Base-by-base conservation (phyloP, 2,113 vertebrate genomes). In the Lynx canadensis region DNA sequence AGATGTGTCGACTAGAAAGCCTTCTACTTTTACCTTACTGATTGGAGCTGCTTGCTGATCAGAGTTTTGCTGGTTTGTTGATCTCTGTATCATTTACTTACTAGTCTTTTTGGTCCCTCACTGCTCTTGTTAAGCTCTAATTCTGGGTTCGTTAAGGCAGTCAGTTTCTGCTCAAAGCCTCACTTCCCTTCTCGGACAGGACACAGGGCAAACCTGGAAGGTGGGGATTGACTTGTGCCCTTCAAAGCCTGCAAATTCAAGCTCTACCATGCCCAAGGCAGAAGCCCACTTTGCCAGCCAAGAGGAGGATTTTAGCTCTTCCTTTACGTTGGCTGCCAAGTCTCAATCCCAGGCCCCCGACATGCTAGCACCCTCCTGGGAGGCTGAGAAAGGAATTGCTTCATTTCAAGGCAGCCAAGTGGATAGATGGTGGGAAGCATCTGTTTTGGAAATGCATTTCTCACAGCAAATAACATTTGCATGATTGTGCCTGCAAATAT, bases 401-500 rank as follows among this genome's bases (percentile, higher is more conserved):
- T 97, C 91, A 74, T 97, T 98, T 96, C 60, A 25, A 96, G 88
- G 92, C 95, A 91, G 92, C 79, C 91, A 96, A 96, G 94, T 97
- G 97, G 95, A 97, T 93, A 97, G 93, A 97, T 52, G 55, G 76
- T 74, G 31, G 94, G 95, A 98, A 97, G 96, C 95, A 97, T 97
- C 96, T 98, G 97, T 97, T 98, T 95, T 95, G 57, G 96, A 98
- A 98, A 98, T 93, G 63, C 94, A 96, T 98, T 97, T 98, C 97
- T 98, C 97, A 98, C 41, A 94, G 98, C 80, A 97, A 98, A 94
- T 98, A 98, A 97, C 94, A 97, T 97, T 98, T 98, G 93, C 89
- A 63, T 57, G 95, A 93, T 80, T 96, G 92, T 68, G 91, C 63
- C 69, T 97, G 97, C 92, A 98, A 98, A 98, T 98, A 98, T 84